These are phyloP conservation scores for Trypoxylus dichotomus DNA, from an alignment of 1,140 invertebrate genomes.

Conservation along the genomic window DNA sequence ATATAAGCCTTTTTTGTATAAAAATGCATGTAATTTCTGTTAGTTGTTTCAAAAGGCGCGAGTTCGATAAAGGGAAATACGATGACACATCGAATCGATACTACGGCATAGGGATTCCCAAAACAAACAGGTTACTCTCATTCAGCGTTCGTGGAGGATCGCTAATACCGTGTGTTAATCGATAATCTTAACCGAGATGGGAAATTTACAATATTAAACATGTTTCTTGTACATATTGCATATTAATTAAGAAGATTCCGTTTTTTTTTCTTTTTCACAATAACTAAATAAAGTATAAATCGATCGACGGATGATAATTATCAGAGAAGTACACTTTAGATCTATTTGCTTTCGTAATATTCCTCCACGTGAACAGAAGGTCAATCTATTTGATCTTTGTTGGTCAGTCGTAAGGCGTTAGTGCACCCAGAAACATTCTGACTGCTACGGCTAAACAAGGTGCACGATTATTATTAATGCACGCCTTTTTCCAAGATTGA, in stretches of 20 bases:
- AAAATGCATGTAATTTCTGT: background rate
- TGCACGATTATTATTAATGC: background rate
- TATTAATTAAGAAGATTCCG: too few species aligned
- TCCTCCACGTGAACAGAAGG: background rate
- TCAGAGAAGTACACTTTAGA: background rate
- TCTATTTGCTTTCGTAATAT: background rate
- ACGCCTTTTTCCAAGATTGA: background rate
- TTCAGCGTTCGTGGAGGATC: background rate
- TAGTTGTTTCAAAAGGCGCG: background rate
- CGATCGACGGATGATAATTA: background rate
- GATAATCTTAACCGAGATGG: background rate
- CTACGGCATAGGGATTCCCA: background rate
- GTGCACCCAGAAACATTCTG: background rate
- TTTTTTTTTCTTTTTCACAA: background rate
- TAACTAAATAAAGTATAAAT: background rate
- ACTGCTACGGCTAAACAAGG: background rate
- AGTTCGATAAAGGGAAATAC: constrained; percentile 3
- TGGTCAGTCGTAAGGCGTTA: background rate
- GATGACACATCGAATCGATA: constrained; percentile 7
- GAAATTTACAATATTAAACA: background rate
- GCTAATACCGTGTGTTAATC: background rate
- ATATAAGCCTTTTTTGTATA: background rate
- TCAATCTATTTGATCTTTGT: background rate
- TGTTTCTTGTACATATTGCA: background rate
- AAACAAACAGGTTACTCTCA: background rate